Percentiles rank a stretch among this genome's conserved stretches.
Conservation (phyloP, 2,888 invertebrate genomes). For the Nomada ruficornis region DNA sequence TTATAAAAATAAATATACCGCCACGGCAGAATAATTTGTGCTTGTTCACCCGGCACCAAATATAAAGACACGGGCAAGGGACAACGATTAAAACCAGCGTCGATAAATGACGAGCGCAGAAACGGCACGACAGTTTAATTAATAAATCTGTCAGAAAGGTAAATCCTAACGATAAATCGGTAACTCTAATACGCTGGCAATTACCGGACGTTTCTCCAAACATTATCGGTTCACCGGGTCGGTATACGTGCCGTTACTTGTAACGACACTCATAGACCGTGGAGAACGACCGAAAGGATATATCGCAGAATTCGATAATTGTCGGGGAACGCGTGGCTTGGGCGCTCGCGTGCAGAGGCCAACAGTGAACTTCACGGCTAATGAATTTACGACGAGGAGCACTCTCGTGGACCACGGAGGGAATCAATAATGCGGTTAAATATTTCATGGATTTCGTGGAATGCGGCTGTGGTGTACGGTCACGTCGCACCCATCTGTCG, state of each 20-base stretch:
- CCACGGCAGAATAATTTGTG: too few relatives aligned
- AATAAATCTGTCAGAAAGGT: conserved; percentile 51
- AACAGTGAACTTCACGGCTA: conserved; percentile 71
- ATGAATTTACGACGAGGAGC: conserved; percentile 77
- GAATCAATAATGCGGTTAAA: conserved; percentile 82
- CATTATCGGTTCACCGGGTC: conserved; percentile 41
- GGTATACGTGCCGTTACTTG: conserved; percentile 64
- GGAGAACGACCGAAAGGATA: conserved; percentile 62
- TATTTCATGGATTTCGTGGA: conserved; percentile 81
- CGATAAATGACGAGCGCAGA: neutral
- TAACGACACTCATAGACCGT: conserved; percentile 53
- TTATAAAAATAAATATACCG: too few relatives aligned
- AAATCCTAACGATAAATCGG: conserved; percentile 59
- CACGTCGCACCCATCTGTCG: conserved; percentile 82
- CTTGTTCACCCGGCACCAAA: too few relatives aligned
- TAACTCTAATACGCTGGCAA: conserved; percentile 42
- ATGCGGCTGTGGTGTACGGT: conserved; percentile 77
- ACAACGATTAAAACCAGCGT: neutral
- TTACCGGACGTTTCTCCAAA: conserved; percentile 58
- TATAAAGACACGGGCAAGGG: neutral
- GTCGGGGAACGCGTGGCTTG: conserved; percentile 62
- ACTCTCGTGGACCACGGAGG: conserved; percentile 74
- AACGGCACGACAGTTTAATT: conserved; percentile 21
- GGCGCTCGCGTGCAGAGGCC: conserved; percentile 65
- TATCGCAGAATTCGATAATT: conserved; percentile 73